phyloP scores from a whole-genome alignment of 2,888 invertebrate genomes.

The Capitulum mitella region DNA sequence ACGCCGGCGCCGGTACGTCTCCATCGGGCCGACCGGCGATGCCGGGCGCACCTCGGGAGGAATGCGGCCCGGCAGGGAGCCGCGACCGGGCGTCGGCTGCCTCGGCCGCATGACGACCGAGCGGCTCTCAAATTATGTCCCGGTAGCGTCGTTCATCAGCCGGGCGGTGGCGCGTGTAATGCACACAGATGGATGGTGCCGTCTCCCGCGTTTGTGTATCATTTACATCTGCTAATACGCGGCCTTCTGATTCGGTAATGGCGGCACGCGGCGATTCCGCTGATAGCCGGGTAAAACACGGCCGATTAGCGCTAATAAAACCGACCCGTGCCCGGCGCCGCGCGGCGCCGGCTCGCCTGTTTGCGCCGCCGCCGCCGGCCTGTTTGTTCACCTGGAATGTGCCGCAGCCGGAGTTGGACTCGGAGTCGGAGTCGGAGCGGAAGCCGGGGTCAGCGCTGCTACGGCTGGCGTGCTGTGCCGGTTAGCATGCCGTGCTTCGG shows the following conservation, averaged over 20 bases:
- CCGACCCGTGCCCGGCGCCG: not conserved
- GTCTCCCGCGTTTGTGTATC: slow-evolving; percentile 1
- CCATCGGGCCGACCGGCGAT: not conserved
- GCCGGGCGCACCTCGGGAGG: not conserved
- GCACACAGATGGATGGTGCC: not conserved
- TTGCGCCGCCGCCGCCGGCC: not conserved
- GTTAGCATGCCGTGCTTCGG: too few species aligned
- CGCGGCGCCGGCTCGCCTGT: not conserved
- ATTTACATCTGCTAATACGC: slow-evolving; percentile 17
- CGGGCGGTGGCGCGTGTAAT: not conserved
- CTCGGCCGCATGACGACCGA: not conserved
- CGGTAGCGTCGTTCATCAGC: slow-evolving; percentile 3
- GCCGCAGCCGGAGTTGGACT: too few species aligned
- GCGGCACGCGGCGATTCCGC: not conserved
- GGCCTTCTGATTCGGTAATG: slow-evolving; percentile 2
- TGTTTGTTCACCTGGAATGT: slow-evolving; percentile 16
- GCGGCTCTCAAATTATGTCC: not conserved
- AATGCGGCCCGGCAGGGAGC: too few species aligned
- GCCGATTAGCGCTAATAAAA: not conserved
- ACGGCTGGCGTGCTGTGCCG: too few species aligned
- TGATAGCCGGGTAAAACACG: not conserved
- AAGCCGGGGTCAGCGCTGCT: too few species aligned
- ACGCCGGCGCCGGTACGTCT: not conserved
- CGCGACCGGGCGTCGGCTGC: too few species aligned
- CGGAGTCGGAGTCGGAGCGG: too few species aligned